Base-by-base conservation (phyloP, 2,113 vertebrate genomes). In the Melanostigma gelatinosum region DNA sequence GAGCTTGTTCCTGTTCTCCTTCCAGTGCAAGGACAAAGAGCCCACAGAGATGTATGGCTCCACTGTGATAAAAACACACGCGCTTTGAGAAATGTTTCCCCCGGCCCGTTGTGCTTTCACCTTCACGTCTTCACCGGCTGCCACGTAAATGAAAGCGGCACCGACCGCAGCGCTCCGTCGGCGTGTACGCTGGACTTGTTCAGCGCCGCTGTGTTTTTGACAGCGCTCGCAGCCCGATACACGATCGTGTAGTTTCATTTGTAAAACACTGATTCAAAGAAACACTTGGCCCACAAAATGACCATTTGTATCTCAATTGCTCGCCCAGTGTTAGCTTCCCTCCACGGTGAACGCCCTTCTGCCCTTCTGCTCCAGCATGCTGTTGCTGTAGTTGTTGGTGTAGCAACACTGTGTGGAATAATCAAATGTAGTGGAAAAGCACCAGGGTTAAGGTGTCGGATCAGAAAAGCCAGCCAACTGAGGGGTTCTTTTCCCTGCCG, bases 1-100 rank as follows among this genome's bases (percentile, higher is more conserved):
- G 79, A 91, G 71, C 68, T 71, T 68, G 63, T 82, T 83, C 80
- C 82, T 89, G 85, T 80, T 89, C 82, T 82, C 40, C 22, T 71
- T 82, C 72, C 76, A 90, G 83, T 15, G 15, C 50, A 27, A 32
- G 54, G 46, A 93, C 86, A 91, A 89, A 92, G 89, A 85, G 63
- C 66, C 82, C 78, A 87, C 65, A 88, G 82, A 91, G 72, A 80
- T 10, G 24, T 27, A 48, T 58, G 50, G 50, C 46, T 46, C 63
- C 72, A 55, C 66, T 72, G 27, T 64, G 77, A 65, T 54, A 79
- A 40, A 34, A 80, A 75, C 27, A 2, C 71, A 68, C 72, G 48
- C 72, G 54, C 61, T 76, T 72, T 52, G 18, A 42, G 75, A 75
- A 61, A 32, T 52, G 48, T 40, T 85, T 3, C 24, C 27, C 4